These are phyloP conservation scores for Agrilus planipennis DNA, from an alignment of 1,140 invertebrate genomes.

Conservation along the genomic window DNA sequence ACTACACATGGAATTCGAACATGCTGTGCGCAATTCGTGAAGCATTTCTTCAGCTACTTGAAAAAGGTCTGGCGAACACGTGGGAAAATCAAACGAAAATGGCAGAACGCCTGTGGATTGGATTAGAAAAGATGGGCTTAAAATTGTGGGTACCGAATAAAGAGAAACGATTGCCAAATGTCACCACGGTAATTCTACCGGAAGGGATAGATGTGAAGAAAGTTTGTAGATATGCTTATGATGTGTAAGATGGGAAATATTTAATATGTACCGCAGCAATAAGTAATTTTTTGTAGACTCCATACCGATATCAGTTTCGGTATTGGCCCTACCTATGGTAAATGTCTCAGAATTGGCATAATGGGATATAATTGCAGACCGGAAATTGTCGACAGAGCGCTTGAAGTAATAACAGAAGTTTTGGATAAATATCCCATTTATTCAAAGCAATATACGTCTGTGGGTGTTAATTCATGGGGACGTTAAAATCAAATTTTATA, in stretches of 20 bases:
- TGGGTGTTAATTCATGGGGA: too few relatives aligned
- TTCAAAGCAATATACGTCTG: too few relatives aligned
- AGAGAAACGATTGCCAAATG: conserved; percentile 55
- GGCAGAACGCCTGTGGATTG: conserved; percentile 49
- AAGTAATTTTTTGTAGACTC: conserved; percentile 45
- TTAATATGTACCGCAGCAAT: too few relatives aligned
- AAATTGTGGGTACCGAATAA: conserved; percentile 56
- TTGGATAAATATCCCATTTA: too few relatives aligned
- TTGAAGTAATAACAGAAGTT: conserved; percentile 38
- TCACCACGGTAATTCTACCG: conserved; percentile 64
- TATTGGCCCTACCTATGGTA: conserved; percentile 60
- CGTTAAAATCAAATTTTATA: too few relatives aligned
- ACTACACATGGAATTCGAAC: conserved; percentile 68
- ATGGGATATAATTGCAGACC: conserved; percentile 63
- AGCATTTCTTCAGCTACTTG: conserved; percentile 54
- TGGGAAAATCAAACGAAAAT: conserved; percentile 57
- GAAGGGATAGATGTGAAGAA: conserved; percentile 51
- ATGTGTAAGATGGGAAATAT: too few relatives aligned
- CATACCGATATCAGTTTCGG: conserved; percentile 67
- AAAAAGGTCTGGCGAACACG: conserved; percentile 55
- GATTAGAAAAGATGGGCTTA: conserved; percentile 50
- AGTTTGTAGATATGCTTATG: conserved; percentile 50
- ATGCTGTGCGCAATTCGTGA: conserved; percentile 66
- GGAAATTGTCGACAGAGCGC: conserved; percentile 40
- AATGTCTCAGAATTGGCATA: conserved; percentile 65